Percentiles rank a stretch among this genome's conserved stretches.
Conservation (phyloP, 2,888 invertebrate species). For the Drosophila limbata region DNA sequence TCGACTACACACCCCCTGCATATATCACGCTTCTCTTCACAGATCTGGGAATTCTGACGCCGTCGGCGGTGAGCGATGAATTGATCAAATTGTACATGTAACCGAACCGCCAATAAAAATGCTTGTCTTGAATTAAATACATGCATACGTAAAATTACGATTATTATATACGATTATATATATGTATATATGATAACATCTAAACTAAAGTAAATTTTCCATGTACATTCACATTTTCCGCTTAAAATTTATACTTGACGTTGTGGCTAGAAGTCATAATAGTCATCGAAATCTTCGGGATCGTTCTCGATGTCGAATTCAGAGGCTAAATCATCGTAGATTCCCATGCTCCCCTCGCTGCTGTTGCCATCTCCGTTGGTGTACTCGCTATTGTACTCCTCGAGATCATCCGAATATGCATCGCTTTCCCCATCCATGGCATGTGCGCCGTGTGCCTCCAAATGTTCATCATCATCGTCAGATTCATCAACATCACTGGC, state of each 20-base stretch:
- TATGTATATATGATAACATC: constrained; percentile 7
- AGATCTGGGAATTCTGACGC: constrained; percentile 97
- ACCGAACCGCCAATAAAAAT: constrained; percentile 48
- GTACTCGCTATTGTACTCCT: constrained; percentile 71
- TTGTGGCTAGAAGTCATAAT: constrained; percentile 31
- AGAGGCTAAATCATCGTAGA: constrained; percentile 59
- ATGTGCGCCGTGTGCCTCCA: constrained; percentile 54
- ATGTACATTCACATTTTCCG: constrained; percentile 38
- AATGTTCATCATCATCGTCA: constrained; percentile 71
- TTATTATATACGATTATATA: constrained; percentile 22
- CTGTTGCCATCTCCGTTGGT: constrained; percentile 70
- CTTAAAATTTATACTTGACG: constrained; percentile 49
- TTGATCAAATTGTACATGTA: constrained; percentile 97
- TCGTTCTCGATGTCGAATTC: constrained; percentile 62
- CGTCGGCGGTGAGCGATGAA: constrained; percentile 99
- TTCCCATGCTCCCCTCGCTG: constrained; percentile 53
- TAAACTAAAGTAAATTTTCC: constrained; percentile 24
- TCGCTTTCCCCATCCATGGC: constrained; percentile 77
- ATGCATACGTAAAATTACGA: constrained; percentile 27
- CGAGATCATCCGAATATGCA: constrained; percentile 69
- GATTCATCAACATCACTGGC: constrained; percentile 81
- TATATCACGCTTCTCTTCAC: constrained; percentile 97
- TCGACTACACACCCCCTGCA: constrained; percentile 98
- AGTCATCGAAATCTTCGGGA: constrained; percentile 12
- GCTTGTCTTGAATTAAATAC: constrained; percentile 20